Evolutionary conservation across 2,797 vertebrate species (phyloP), one percentile per base, ranked within the genome.

Genomic region (Nannoperca obscura): DNA sequence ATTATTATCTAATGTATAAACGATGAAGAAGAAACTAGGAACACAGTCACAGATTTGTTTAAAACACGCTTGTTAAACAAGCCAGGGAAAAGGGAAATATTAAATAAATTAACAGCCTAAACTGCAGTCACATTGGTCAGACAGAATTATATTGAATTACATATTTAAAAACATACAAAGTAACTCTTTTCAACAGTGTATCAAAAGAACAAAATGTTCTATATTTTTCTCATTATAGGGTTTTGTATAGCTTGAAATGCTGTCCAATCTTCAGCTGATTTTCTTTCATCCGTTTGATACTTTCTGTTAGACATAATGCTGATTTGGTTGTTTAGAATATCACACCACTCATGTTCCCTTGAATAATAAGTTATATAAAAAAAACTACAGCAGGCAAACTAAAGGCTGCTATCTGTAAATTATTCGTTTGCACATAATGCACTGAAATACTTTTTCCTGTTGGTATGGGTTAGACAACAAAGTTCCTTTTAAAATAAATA

Each of bases 401-500:
- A 3, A 24, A 55, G 32, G 5, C 40, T 46, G 10, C 34, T 20
- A 22, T 38, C 9, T 74, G 36, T 4, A 57, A 34, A 71, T 59
- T 14, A 66, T 50, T 36, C 12, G 50, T 55, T 66, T 38, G n/a
- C 19, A 64, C 34, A 61, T 14, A 40, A 59, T 32, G 59, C 15
- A 24, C 6, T 14, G 12, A 14, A 34, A 70, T 44, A 14, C 11
- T 3, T 66, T 30, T 20, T 47, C 2, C 5, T 13, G 0, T 14
- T 57, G 14, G 47, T 53, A 47, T 61, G 19, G 17, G 24, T 52
- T 57, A 13, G 20, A 49, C 20, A n/a, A 59, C 27, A 57, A 22
- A 15, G 12, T 32, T 66, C 12, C 63, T 38, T 63, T 20, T 50
- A 63, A 63, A 54, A 54, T 55, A 27, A 27, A 62, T 72, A 30